Evolutionary conservation across 2,113 vertebrate genomes (phyloP).

Genomic region (Protobothrops flavoviridis): DNA sequence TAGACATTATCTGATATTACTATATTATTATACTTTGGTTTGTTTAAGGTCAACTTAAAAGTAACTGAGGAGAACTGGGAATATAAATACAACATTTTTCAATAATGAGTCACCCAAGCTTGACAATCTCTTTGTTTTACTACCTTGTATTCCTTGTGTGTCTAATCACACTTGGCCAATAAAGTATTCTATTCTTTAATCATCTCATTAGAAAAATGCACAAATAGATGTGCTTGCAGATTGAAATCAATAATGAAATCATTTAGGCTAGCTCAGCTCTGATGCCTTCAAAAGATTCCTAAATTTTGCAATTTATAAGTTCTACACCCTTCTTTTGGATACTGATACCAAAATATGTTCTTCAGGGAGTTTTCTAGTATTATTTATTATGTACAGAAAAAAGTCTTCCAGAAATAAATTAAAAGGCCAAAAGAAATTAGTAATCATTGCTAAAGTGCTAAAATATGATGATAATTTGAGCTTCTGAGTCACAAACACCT

Average conservation of each 20-base stretch:
- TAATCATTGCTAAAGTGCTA: conserved; percentile 7
- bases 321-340: too few relatives aligned
- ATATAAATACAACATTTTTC: not conserved
- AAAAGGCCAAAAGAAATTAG: not conserved
- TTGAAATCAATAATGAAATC: not conserved
- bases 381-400: too few relatives aligned
- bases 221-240: not conserved
- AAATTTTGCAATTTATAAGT: not conserved
- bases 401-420: not conserved
- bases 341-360: too few relatives aligned
- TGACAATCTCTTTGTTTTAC: not conserved
- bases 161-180: too few relatives aligned
- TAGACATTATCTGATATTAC: not conserved
- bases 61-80: not conserved
- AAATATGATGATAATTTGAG: not conserved
- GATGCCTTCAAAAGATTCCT: not conserved
- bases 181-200: too few relatives aligned
- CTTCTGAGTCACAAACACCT: conserved; percentile 3
- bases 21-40: not conserved
- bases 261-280: not conserved
- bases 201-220: too few relatives aligned
- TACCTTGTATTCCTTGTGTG: too few relatives aligned
- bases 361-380: not conserved
- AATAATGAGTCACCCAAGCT: not conserved
- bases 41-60: not conserved